Evolutionary conservation across 2,888 invertebrate species (phyloP).

Genomic region (Sipha maydis): DNA sequence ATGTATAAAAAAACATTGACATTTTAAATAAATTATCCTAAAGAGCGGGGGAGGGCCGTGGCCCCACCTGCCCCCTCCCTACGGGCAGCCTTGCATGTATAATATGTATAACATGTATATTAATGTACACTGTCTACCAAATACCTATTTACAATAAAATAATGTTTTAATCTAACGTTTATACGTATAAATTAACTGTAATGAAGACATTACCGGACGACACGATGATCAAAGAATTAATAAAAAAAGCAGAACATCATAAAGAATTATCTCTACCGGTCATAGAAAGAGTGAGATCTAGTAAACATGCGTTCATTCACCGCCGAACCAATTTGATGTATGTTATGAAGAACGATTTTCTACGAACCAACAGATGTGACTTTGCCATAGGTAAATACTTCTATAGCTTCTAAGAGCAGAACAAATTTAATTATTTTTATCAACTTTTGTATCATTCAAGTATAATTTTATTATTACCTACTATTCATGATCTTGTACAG

Average conservation of each 20-base stretch:
- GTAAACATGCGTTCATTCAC: slow-evolving; percentile 81
- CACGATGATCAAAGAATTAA: slow-evolving; percentile 72
- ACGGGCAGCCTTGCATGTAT: too few relatives aligned
- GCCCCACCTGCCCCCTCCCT: too few relatives aligned
- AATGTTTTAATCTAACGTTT: too few relatives aligned
- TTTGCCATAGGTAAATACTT: slow-evolving; percentile 75
- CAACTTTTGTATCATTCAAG: too few relatives aligned
- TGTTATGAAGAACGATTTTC: slow-evolving; percentile 77
- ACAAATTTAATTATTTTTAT: neutral
- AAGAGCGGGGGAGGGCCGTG: too few relatives aligned
- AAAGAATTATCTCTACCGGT: slow-evolving; percentile 69
- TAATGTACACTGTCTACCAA: too few relatives aligned
- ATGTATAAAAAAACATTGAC: too few relatives aligned
- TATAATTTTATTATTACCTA: too few relatives aligned
- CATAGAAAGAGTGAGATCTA: slow-evolving; percentile 73
- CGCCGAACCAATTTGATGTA: slow-evolving; percentile 83
- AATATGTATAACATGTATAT: slow-evolving; percentile 3
- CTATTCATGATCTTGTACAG: neutral
- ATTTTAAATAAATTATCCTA: too few relatives aligned
- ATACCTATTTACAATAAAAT: too few relatives aligned
- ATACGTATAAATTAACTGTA: neutral
- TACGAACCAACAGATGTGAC: slow-evolving; percentile 77
- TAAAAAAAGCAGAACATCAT: slow-evolving; percentile 72
- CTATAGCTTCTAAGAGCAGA: neutral
- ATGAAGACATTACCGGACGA: slow-evolving; percentile 68